phyloP scores from a whole-genome alignment of 2,113 vertebrate species.

The Scortum barcoo region DNA sequence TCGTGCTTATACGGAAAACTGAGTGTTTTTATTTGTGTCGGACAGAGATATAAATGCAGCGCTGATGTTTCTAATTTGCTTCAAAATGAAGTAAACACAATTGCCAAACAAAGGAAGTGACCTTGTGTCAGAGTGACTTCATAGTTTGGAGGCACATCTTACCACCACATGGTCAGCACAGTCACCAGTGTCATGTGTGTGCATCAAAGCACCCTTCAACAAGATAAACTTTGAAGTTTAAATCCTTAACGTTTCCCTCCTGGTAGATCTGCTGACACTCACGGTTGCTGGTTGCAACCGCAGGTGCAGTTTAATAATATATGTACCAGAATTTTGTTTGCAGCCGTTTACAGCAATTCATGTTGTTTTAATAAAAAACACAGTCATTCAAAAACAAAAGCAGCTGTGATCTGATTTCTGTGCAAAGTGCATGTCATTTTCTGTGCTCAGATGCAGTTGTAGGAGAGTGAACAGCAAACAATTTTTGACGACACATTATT shows the following conservation, averaged over 20 bases:
- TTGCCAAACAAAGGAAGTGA: neutral
- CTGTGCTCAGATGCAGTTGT: too few species aligned
- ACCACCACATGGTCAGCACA: neutral
- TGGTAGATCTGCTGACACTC: neutral
- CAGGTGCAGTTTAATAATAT: too few species aligned
- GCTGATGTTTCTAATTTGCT: conserved; percentile 6
- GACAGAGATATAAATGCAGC: neutral
- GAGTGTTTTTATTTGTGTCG: neutral
- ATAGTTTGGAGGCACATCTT: neutral
- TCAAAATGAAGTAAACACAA: conserved; percentile 10
- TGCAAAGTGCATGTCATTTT: too few species aligned
- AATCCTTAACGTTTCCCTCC: neutral
- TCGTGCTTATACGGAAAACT: neutral
- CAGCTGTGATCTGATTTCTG: too few species aligned
- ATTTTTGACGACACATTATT: too few species aligned
- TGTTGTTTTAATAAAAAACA: too few species aligned
- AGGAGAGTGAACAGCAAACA: too few species aligned
- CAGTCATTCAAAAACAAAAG: too few species aligned
- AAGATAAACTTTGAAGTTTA: neutral
- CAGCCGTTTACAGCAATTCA: too few species aligned
- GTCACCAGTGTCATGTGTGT: neutral
- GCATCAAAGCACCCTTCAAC: neutral
- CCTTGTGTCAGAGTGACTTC: neutral
- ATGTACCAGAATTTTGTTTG: too few species aligned
- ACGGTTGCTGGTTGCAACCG: neutral